These are phyloP conservation scores for Pristionchus mayeri DNA, from an alignment of 2,888 invertebrate genomes.

Conservation along the genomic window DNA sequence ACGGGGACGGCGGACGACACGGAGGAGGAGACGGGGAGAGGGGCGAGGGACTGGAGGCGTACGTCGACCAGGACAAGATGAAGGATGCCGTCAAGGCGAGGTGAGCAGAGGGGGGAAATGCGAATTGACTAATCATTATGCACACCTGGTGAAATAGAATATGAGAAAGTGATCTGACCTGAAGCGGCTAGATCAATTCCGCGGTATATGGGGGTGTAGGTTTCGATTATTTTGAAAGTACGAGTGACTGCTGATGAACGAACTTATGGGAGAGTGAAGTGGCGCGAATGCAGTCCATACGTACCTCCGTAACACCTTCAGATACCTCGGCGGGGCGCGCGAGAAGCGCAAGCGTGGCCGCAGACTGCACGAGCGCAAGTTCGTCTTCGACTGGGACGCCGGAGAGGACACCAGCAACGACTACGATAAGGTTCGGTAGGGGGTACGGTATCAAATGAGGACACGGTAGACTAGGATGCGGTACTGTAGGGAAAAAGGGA, in stretches of 20 bases:
- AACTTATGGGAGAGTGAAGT: no score
- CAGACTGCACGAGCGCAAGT: constrained; percentile 95
- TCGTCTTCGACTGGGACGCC: constrained; percentile 99
- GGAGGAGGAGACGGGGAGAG: background rate
- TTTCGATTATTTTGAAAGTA: no score
- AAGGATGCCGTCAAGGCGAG: constrained; percentile 61
- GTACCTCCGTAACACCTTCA: background rate
- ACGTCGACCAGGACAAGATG: constrained; percentile 63
- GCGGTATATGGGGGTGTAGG: no score
- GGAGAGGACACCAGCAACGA: constrained; percentile 97
- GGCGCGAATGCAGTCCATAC: background rate
- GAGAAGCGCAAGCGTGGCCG: constrained; percentile 83
- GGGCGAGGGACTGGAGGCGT: constrained; percentile 3
- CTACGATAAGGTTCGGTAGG: constrained; percentile 87
- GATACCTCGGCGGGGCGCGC: constrained; percentile 71
- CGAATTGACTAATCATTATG: no score
- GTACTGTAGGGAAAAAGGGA: no score
- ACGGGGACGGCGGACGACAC: background rate
- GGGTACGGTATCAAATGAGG: background rate
- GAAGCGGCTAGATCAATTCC: no score
- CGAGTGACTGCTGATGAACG: no score
- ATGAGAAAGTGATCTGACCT: no score
- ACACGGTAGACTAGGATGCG: no score
- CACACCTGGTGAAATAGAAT: no score
- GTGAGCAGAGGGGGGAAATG: constrained; percentile 21